phyloP scores from a whole-genome alignment of 2,888 invertebrate genomes.

The Stictocephala bisonia region DNA sequence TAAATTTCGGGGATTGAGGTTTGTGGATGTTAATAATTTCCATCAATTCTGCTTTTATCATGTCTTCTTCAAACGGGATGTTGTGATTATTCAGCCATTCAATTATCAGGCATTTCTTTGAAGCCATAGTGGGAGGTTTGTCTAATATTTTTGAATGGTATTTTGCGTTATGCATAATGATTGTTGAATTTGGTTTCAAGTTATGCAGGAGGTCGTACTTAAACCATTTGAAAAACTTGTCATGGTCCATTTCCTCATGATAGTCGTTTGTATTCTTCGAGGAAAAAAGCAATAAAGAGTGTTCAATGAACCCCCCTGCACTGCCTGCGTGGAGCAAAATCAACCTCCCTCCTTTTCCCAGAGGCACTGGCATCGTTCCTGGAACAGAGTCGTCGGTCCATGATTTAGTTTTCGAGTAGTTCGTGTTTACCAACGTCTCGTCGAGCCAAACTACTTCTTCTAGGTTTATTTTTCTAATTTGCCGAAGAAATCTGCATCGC shows the following conservation, averaged over 20 bases:
- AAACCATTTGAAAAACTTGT: background rate
- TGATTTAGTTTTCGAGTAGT: background rate
- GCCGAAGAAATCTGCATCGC: constrained; percentile 20
- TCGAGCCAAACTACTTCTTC: constrained; percentile 15
- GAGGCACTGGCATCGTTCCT: background rate
- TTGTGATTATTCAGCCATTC: background rate
- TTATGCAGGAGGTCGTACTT: background rate
- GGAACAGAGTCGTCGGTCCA: constrained; percentile 25
- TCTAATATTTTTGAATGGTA: constrained; percentile 3
- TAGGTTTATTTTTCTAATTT: constrained; percentile 23
- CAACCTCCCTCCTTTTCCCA: constrained; percentile 25
- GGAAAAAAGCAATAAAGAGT: background rate
- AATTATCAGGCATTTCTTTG: background rate
- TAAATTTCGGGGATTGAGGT: too few relatives aligned
- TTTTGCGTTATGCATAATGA: constrained; percentile 7
- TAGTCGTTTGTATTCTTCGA: constrained; percentile 2
- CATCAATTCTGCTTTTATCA: background rate
- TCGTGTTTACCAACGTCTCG: constrained; percentile 41
- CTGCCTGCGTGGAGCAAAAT: constrained; percentile 22
- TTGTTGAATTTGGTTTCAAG: background rate
- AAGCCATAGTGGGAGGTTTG: constrained; percentile 5
- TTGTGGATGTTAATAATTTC: too few relatives aligned
- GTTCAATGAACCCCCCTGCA: background rate
- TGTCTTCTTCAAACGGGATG: background rate
- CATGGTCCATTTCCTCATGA: constrained; percentile 1